phyloP scores from a whole-genome alignment of 2,888 invertebrate genomes.

The Mesochorus sp. region DNA sequence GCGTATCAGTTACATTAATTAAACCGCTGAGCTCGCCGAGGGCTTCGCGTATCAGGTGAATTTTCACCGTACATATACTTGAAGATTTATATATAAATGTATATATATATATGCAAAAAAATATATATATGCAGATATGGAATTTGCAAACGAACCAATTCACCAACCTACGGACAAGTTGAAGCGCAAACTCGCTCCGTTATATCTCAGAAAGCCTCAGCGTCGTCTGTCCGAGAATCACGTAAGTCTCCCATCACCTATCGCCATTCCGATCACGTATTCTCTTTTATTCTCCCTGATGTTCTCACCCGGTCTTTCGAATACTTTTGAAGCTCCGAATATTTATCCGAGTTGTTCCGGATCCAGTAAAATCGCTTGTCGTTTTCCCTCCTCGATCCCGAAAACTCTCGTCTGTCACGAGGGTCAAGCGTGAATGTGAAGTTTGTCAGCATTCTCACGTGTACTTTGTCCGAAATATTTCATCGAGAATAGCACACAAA shows the following conservation, averaged over 20 bases:
- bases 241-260: slow-evolving; percentile 71
- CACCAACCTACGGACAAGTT: slow-evolving; percentile 11
- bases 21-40: slow-evolving; percentile 53
- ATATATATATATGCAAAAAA: too few relatives aligned
- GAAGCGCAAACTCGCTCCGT: slow-evolving; percentile 58
- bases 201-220: slow-evolving; percentile 36
- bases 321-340: slow-evolving; percentile 60
- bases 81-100: too few relatives aligned
- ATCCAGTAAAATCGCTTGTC: slow-evolving; percentile 41
- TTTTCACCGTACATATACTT: slow-evolving; percentile 15
- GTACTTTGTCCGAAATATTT: background rate
- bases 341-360: slow-evolving; percentile 56
- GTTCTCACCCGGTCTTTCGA: background rate
- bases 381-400: slow-evolving; percentile 56
- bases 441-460: background rate
- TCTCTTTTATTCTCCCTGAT: background rate
- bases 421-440: background rate
- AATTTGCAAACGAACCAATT: background rate
- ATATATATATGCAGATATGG: background rate
- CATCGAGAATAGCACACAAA: background rate
- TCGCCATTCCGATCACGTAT: slow-evolving; percentile 75
- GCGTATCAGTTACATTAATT: slow-evolving; percentile 73
- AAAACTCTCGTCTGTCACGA: slow-evolving; percentile 57
- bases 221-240: slow-evolving; percentile 65
- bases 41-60: slow-evolving; percentile 26